Evolutionary conservation across 2,113 vertebrate genomes (phyloP), one percentile per base, ranked within the genome.

Genomic region (Pica pica): DNA sequence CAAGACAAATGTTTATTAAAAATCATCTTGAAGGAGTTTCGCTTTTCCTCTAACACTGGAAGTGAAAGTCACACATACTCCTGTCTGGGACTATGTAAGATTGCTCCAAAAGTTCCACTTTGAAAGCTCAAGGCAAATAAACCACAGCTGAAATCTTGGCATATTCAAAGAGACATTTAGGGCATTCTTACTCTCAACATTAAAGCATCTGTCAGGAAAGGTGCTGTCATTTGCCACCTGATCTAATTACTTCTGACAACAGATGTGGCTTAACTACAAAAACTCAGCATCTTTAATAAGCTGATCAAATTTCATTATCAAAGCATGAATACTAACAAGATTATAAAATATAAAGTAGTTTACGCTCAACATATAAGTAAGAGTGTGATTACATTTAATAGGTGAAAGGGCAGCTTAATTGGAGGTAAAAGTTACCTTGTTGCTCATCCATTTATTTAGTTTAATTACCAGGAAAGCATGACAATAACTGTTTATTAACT

Each of bases 211-310:
- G 53, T 93, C 63, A 80, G 71, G 33, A 95, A 94, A 94, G 44
- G 71, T 21, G 22, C 23, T 81, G 75, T 88, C 76, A 76, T 94
- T 97, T 97, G 27, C 68, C 53, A 81, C 94, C 88, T 97, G 67
- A 95, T 87, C 27, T 96, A 96, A 97, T 96, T 95, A 90, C 73
- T 96, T 96, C 60, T 94, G 93, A 97, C 87, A 97, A 80, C 49
- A 90, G 76, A 92, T 87, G 55, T 81, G 44, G 93, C 15, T 56
- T 93, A 93, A 56, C 88, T 85, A 83, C 81, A 83, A 80, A 94
- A 82, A 37, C 53, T 60, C 56, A 91, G 13, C 21, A 71, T 91
- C 78, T 93, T 81, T 91, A 95, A 89, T 79, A 95, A 5, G 7
- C 42, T 69, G 56, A 90, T 93, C 63, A 94, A 93, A 96, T 95